A percentile compares a stretch with the other conserved stretches of the same genome.
phyloP scores from a whole-genome alignment of 1,140 invertebrate species.

The Philaenus spumarius region DNA sequence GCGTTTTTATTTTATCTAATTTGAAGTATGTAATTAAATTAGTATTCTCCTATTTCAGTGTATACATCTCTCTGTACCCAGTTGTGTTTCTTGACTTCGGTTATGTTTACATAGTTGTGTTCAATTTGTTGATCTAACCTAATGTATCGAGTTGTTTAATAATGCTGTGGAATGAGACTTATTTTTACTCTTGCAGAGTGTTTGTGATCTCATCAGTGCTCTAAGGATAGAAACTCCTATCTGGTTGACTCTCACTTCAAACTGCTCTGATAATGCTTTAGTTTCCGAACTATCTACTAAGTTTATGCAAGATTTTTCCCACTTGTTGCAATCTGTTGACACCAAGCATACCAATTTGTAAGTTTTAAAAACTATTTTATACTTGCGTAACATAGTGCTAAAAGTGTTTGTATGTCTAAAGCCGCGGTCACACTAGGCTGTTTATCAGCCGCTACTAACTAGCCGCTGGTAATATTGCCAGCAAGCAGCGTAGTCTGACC shows the following conservation, averaged over 20 bases:
- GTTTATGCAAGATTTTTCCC: slow-evolving; percentile 52
- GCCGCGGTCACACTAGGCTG: no score
- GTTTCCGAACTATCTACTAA: slow-evolving; percentile 44
- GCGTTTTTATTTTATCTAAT: background rate
- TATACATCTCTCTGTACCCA: no score
- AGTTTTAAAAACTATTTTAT: slow-evolving; percentile 41
- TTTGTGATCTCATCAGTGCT: background rate
- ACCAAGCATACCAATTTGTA: slow-evolving; percentile 78
- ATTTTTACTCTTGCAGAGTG: no score
- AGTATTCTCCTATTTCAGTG: no score
- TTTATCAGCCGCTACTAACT: no score
- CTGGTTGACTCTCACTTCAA: slow-evolving; percentile 14
- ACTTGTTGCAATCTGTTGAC: slow-evolving; percentile 52
- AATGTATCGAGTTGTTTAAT: background rate
- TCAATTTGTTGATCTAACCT: background rate
- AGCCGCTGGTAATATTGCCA: no score
- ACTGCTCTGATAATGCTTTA: slow-evolving; percentile 4
- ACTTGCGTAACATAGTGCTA: no score
- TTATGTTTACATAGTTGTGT: no score
- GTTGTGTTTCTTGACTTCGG: no score
- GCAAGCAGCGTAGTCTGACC: no score
- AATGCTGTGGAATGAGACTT: background rate
- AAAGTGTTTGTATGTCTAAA: no score
- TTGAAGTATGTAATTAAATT: no score
- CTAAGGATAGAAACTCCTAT: slow-evolving; percentile 3